phyloP scores from a whole-genome alignment of 1,140 invertebrate species.

The Cyrtorhinus lividipennis region DNA sequence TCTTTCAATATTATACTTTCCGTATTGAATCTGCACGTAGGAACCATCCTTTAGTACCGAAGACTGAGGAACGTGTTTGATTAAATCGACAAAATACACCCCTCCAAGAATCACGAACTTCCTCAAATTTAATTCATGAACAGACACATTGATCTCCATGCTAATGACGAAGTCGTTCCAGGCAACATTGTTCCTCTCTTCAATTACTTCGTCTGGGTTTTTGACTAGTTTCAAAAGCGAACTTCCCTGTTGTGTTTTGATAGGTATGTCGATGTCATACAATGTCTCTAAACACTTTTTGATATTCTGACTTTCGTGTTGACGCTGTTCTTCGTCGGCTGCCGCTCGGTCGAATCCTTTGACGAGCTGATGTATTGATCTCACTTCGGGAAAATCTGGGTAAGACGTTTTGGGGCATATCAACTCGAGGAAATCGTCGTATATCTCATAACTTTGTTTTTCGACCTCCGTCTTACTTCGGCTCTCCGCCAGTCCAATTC shows the following conservation, averaged over 20 bases:
- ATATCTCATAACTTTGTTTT: not conserved
- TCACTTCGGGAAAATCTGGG: constrained; percentile 18
- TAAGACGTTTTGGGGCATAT: constrained; percentile 11
- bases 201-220: constrained; percentile 30
- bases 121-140: constrained; percentile 47
- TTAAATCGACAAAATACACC: constrained; percentile 44
- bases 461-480: not conserved
- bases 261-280: constrained; percentile 15
- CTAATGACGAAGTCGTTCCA: not conserved
- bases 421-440: not conserved
- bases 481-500: not conserved
- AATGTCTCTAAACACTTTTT: constrained; percentile 6
- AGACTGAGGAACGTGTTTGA: constrained; percentile 48
- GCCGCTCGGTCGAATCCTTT: constrained; percentile 24
- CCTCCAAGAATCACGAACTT: constrained; percentile 48
- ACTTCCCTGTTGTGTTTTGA: constrained; percentile 17
- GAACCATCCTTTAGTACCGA: constrained; percentile 28
- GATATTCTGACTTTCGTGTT: constrained; percentile 7
- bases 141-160: constrained; percentile 29
- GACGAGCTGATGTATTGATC: not conserved
- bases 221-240: constrained; percentile 21
- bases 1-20: constrained; percentile 12
- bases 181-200: constrained; percentile 25
- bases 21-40: constrained; percentile 18
- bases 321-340: constrained; percentile 21